Conservation (phyloP, 2,888 invertebrate species). For the Steinernema hermaphroditum region DNA sequence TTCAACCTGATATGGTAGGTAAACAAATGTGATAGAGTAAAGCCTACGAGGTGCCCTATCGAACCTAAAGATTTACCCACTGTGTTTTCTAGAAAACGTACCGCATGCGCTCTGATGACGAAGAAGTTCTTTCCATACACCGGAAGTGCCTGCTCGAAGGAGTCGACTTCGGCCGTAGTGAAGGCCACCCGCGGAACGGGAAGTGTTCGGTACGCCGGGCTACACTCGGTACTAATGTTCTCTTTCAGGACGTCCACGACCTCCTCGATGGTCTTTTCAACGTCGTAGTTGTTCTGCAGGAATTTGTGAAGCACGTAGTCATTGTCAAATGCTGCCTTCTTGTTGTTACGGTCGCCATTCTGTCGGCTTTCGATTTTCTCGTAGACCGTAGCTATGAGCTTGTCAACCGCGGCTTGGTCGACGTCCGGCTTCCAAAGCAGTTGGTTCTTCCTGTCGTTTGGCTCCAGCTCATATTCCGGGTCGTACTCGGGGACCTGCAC, state of each 20-base stretch:
- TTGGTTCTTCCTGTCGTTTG: not conserved
- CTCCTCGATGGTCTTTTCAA: slow-evolving; percentile 39
- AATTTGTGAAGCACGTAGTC: not conserved
- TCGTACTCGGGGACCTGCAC: not conserved
- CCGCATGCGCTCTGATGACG: slow-evolving; percentile 84
- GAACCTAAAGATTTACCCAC: too few species aligned
- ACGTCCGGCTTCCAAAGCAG: slow-evolving; percentile 6
- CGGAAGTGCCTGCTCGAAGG: slow-evolving; percentile 92
- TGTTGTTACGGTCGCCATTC: not conserved
- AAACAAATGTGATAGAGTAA: too few species aligned
- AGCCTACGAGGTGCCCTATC: too few species aligned
- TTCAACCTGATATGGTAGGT: slow-evolving; percentile 37
- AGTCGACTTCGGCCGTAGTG: slow-evolving; percentile 94
- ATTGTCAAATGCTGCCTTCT: not conserved
- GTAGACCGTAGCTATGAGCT: not conserved
- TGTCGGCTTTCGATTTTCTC: not conserved
- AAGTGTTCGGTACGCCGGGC: not conserved
- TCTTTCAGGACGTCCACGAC: not conserved
- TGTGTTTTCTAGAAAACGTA: too few species aligned
- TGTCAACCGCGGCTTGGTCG: not conserved
- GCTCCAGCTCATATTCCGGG: not conserved
- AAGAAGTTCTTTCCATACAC: slow-evolving; percentile 94
- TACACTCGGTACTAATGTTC: not conserved
- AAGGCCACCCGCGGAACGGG: slow-evolving; percentile 70
- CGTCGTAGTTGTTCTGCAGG: slow-evolving; percentile 42